phyloP scores from a whole-genome alignment of 2,113 vertebrate species.

The Eurystomus gularis region DNA sequence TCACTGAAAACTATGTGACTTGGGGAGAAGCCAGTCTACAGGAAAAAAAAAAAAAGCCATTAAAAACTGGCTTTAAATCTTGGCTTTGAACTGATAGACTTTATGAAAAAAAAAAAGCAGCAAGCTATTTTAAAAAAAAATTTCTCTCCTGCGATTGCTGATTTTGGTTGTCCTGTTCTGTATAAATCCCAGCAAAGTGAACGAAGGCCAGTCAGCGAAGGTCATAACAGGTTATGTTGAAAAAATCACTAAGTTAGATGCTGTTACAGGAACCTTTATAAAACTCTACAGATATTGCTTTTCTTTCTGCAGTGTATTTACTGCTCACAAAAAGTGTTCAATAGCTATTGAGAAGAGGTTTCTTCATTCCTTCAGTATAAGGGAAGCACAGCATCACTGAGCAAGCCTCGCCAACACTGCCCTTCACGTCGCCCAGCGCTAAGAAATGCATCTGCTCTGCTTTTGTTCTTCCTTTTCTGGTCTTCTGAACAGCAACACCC shows the following conservation, averaged over 20 bases:
- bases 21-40: slow-evolving; percentile 54
- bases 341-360: not conserved
- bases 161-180: not conserved
- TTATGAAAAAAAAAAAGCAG: not conserved
- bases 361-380: not conserved
- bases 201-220: not conserved
- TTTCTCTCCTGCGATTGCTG: not conserved
- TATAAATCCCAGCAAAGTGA: not conserved
- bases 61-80: not conserved
- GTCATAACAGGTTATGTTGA: not conserved
- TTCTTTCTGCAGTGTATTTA: slow-evolving; percentile 23
- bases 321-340: not conserved
- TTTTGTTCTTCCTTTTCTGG: not conserved
- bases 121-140: not conserved
- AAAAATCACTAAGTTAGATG: not conserved
- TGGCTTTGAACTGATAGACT: not conserved
- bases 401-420: not conserved
- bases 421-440: not conserved
- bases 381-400: not conserved
- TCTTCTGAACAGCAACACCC: not conserved
- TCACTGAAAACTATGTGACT: slow-evolving; percentile 33
- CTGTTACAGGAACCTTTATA: slow-evolving; percentile 4
- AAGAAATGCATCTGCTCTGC: not conserved
- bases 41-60: not conserved
- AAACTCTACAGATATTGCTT: not conserved